Base-by-base conservation (phyloP, 2,113 vertebrate species). In the Gavialis gangeticus region DNA sequence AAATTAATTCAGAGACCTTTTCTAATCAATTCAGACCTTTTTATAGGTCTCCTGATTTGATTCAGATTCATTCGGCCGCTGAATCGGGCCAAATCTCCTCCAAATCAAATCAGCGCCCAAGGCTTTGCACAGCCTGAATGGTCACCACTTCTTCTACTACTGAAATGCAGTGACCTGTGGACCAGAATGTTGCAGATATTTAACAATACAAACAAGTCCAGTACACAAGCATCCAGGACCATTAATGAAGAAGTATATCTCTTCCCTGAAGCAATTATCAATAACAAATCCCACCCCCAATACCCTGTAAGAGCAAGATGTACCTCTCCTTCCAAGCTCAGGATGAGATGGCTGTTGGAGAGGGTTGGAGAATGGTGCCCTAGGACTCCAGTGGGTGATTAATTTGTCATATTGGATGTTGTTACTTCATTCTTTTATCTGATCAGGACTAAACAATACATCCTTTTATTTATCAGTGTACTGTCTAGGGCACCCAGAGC, bases 131-230 rank as follows among this genome's bases (percentile, higher is more conserved):
- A 46, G 46, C 46, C 46, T 7, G 8, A 46, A 46, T 46, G 46
- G 6, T 46, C 46, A 46, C 46, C 34, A 5, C 14, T 12, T 59
- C 30, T 4, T 55, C 88, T 83, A 66, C 79, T 66, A 1, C 67
- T 81, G 1, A 0, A 37, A 27, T 19, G 12, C 0, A 0, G 67
- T 0, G 0, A 24, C 63, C 75, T 18, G 88, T 46, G 60, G 46
- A 76, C 16, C 0, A 0, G 58, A 85, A 81, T 57, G 17, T 55
- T 87, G 5, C 22, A 79, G 63, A 10, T 76, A 60, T 80, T 82
- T 88, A 79, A 84, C 14, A 15, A 3, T 5, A 5, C 58, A 8
- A 34, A 30, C 79, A 90, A 63, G 91, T 92, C 71, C 66, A 28
- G 67, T n/a, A 24, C 55, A 15, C 73, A 18, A 54, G 63, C 73